These are phyloP conservation scores for Cisticola juncidis DNA, from an alignment of 2,113 vertebrate genomes.

Conservation along the genomic window DNA sequence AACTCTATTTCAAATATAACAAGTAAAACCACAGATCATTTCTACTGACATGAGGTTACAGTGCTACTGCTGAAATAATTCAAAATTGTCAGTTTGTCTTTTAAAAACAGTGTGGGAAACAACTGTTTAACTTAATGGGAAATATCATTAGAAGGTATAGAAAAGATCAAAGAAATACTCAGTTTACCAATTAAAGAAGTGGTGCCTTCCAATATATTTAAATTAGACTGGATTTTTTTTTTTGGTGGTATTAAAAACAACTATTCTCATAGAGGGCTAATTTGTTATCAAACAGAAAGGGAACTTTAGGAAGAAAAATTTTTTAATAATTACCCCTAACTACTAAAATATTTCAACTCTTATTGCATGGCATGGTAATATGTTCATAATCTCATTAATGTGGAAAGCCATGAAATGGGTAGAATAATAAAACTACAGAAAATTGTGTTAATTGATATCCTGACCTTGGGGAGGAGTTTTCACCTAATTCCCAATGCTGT, in stretches of 20 bases:
- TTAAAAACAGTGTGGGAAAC: not conserved
- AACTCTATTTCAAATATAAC: not conserved
- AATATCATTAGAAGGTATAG: not conserved
- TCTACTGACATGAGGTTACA: not conserved
- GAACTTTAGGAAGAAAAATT: not conserved
- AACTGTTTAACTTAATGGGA: not conserved
- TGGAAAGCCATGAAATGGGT: not conserved
- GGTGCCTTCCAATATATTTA: not conserved
- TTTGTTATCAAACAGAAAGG: not conserved
- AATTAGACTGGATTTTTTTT: not conserved
- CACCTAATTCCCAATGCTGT: not conserved
- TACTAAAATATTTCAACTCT: not conserved
- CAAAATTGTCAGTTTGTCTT: not conserved
- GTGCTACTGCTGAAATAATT: not conserved
- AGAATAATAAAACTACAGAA: not conserved
- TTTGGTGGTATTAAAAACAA: not conserved
- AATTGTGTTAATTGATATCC: not conserved
- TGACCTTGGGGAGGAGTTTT: not conserved
- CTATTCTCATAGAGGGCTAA: not conserved
- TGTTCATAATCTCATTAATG: not conserved
- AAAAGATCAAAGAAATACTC: not conserved
- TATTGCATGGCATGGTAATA: not conserved
- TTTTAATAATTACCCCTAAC: not conserved
- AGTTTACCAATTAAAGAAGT: not conserved
- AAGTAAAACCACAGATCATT: rapidly evolving